Evolutionary conservation across 2,888 invertebrate genomes (phyloP).

Genomic region (Exephanes ischioxanthus): DNA sequence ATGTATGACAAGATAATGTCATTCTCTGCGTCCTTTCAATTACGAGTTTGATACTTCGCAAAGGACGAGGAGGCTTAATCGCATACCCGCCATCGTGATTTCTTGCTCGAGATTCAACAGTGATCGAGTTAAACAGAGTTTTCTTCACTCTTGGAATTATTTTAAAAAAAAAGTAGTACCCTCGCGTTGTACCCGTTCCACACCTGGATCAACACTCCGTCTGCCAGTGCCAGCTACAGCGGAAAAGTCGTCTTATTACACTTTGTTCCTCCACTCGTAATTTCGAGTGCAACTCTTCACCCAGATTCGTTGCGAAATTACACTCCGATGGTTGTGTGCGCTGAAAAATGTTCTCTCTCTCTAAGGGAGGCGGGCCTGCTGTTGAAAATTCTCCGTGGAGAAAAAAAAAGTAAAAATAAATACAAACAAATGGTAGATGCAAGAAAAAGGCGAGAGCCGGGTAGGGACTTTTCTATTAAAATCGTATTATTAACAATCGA

Average conservation of each 20-base stretch:
- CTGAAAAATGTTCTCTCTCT: conserved; percentile 19
- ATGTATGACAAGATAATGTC: too few relatives aligned
- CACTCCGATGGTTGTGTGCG: not conserved
- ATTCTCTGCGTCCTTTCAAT: too few relatives aligned
- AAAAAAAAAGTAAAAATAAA: conserved; percentile 1
- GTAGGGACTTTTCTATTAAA: not conserved
- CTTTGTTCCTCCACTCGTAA: conserved; percentile 36
- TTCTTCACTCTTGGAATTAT: not conserved
- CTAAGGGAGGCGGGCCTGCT: not conserved
- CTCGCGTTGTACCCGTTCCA: conserved; percentile 5
- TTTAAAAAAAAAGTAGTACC: not conserved
- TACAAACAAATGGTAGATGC: conserved; percentile 33
- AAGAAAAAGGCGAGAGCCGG: conserved; percentile 45
- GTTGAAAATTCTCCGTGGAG: conserved; percentile 43
- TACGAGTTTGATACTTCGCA: not conserved
- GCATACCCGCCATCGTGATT: conserved; percentile 17
- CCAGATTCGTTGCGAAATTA: conserved; percentile 57
- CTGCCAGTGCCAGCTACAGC: not conserved
- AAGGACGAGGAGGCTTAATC: not conserved
- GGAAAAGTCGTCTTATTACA: conserved; percentile 45
- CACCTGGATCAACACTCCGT: conserved; percentile 30
- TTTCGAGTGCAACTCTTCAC: conserved; percentile 62
- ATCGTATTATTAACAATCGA: not conserved
- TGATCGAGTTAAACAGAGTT: conserved; percentile 23
- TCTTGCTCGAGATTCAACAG: not conserved